Evolutionary conservation across 2,797 vertebrate species (phyloP).

Genomic region (Meriones psammophilus): DNA sequence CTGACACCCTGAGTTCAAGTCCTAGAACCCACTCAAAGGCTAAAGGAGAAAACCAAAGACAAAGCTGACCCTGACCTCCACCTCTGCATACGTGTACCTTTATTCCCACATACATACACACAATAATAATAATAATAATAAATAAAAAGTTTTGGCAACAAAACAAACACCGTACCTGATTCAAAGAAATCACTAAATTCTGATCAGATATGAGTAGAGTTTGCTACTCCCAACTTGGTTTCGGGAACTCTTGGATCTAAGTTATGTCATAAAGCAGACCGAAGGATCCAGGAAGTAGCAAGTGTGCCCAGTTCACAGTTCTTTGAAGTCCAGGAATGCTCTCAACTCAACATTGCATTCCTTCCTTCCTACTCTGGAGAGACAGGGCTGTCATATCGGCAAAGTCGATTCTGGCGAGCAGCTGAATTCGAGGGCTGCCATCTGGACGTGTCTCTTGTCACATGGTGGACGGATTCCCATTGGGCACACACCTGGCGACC

Average conservation of each 20-base stretch:
- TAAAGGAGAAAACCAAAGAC: neutral
- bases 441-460: slow-evolving; percentile 47
- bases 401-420: slow-evolving; percentile 68
- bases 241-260: slow-evolving; percentile 55
- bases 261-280: slow-evolving; percentile 59
- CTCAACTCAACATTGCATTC: slow-evolving; percentile 36
- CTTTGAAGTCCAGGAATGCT: slow-evolving; percentile 71
- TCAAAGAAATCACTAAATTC: slow-evolving; percentile 7
- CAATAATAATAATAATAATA: neutral
- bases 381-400: slow-evolving; percentile 46
- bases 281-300: slow-evolving; percentile 56
- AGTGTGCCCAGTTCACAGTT: slow-evolving; percentile 24
- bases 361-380: slow-evolving; percentile 54
- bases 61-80: neutral
- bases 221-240: neutral
- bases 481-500: neutral
- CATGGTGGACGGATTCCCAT: slow-evolving; percentile 21
- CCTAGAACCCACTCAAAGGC: neutral
- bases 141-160: neutral
- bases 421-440: slow-evolving; percentile 65
- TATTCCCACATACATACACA: neutral
- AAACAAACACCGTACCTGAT: slow-evolving; percentile 10
- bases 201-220: slow-evolving; percentile 34
- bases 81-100: no score
- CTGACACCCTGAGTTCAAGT: neutral